Base-by-base conservation (phyloP, 1,140 invertebrate genomes). In the Diachasma alloeum region DNA sequence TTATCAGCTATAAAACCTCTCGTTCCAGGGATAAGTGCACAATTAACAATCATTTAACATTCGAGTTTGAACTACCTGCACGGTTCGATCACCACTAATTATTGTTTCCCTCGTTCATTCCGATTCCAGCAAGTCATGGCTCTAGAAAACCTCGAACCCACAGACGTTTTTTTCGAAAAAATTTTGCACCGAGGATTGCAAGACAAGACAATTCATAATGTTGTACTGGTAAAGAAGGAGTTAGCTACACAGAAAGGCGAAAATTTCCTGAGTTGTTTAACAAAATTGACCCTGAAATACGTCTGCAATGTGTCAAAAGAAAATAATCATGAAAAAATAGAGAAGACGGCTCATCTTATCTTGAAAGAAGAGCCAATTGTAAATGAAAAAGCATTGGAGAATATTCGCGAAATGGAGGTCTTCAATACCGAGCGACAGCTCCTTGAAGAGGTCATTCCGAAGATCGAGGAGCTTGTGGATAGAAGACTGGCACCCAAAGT, bases 391-490 rank as follows among this genome's bases (percentile, higher is more conserved):
- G 0, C 11, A 17, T 15, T 63, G 9, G 39, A 78, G 0, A 39
- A 78, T 5, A 56, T 78, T 11, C n/a, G 24, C 0, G 26, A 78
- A n/a, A 73, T 83, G 59, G 13, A 77, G 19, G 4, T 81, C 0
- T 83, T 83, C 9, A 0, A 15, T 0, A 74, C 24, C 5, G 83
- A 84, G 19, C 13, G 71, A 13, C 72, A 42, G 19, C 17, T 82
- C 13, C n/a, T 81, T 0, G 70, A 53, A 0, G 31, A 73, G 0
- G 44, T 83, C n/a, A 31, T 84, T 2, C 81, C 82, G 0, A 48
- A 24, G 10, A 77, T 82, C 4, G 76, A 79, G 15, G 15, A 74
- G 9, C 9, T 77, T 0, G 5, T 81, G 0, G 37, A 48, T 4
- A 6, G n/a, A n/a, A 68, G 53, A 24, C 17, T 83, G 0, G 79